These are phyloP conservation scores for Eustalomyia histrio DNA, from an alignment of 2,888 invertebrate genomes.

Conservation along the genomic window DNA sequence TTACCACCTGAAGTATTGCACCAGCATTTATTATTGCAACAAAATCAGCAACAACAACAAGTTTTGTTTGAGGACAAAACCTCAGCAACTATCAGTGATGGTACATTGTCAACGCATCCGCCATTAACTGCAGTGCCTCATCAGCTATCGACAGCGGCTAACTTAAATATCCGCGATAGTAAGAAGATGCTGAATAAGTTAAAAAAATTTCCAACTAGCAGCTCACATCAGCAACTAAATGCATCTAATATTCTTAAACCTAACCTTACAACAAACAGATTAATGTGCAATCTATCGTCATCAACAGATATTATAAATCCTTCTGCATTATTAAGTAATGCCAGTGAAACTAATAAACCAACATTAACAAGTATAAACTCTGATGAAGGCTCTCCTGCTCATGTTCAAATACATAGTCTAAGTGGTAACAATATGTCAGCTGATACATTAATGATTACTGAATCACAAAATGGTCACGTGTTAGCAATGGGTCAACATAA, in stretches of 20 bases:
- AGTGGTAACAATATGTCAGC: constrained; percentile 22
- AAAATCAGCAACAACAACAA: constrained; percentile 66
- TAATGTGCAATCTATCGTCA: constrained; percentile 12
- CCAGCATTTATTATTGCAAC: constrained; percentile 67
- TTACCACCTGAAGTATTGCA: constrained; percentile 64
- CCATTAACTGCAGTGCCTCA: constrained; percentile 28
- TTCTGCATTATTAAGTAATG: constrained; percentile 20
- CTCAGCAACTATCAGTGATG: constrained; percentile 12
- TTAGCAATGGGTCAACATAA: constrained; percentile 38
- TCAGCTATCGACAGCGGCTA: constrained; percentile 36
- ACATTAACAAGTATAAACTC: constrained; percentile 41
- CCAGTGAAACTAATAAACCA: constrained; percentile 43
- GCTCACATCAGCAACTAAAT: constrained; percentile 15
- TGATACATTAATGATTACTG: constrained; percentile 36
- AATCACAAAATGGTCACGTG: constrained; percentile 37
- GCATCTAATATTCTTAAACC: constrained; percentile 21
- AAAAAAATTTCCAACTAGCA: constrained; percentile 56
- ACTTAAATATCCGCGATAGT: constrained; percentile 18
- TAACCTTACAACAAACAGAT: constrained; percentile 5
- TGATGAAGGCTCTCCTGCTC: constrained; percentile 40
- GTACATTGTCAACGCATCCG: not conserved
- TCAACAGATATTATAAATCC: constrained; percentile 32
- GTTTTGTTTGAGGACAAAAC: constrained; percentile 60
- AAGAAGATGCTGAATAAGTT: constrained; percentile 62
- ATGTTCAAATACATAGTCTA: constrained; percentile 33